A percentile compares a stretch with the other conserved stretches of the same genome.
phyloP scores from a whole-genome alignment of 64 coral and sea anemone genomes.

The Orbicella faveolata region DNA sequence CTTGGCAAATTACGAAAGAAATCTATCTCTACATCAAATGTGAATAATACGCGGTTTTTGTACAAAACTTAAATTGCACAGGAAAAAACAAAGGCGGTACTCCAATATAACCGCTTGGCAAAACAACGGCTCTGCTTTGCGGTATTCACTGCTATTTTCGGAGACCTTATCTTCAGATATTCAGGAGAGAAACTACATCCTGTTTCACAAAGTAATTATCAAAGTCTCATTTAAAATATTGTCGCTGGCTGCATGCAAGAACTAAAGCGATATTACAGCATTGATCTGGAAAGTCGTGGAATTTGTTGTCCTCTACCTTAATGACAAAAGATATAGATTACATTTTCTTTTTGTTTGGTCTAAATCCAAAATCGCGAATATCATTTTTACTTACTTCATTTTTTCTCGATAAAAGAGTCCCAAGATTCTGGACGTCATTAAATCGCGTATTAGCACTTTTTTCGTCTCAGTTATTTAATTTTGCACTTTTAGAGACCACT shows the following conservation, averaged over 20 bases:
- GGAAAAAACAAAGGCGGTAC: constrained; percentile 5
- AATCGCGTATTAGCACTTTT: background rate
- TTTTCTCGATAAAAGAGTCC: too few relatives aligned
- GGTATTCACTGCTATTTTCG: background rate
- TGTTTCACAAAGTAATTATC: background rate
- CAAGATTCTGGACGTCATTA: background rate
- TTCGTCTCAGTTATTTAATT: background rate
- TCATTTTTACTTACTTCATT: too few relatives aligned
- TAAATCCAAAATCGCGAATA: too few relatives aligned
- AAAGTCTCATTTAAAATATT: background rate
- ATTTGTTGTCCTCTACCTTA: too few relatives aligned
- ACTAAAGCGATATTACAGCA: background rate
- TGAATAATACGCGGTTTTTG: too few relatives aligned
- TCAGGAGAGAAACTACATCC: background rate
- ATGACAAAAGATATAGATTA: too few relatives aligned
- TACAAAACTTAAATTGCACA: too few relatives aligned
- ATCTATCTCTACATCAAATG: too few relatives aligned
- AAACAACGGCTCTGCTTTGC: background rate
- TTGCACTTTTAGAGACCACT: background rate
- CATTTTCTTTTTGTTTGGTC: too few relatives aligned
- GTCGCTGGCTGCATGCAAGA: background rate
- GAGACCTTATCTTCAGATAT: constrained; percentile 1
- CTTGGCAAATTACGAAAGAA: too few relatives aligned
- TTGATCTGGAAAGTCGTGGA: background rate
- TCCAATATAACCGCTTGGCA: background rate